Percentiles rank a stretch among this genome's conserved stretches.
Evolutionary conservation across 2,113 vertebrate genomes (phyloP).

Genomic region (Cyanoliseus patagonus): DNA sequence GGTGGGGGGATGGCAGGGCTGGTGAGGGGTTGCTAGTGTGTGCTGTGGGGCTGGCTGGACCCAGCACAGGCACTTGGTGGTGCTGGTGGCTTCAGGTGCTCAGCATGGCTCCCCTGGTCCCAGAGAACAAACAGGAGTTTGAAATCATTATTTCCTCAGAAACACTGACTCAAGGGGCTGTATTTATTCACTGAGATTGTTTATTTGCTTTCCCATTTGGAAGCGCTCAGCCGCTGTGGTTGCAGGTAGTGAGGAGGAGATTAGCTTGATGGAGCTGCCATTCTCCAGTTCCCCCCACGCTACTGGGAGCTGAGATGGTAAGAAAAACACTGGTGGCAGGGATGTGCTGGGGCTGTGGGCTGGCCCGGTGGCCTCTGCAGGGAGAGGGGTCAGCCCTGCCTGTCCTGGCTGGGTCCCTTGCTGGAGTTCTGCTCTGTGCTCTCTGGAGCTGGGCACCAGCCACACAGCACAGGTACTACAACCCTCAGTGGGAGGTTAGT

Average conservation of each 20-base stretch:
- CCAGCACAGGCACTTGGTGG: accelerated
- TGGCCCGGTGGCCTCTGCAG: background rate
- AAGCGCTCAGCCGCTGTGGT: background rate
- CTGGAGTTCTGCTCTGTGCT: background rate
- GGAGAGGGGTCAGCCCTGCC: background rate
- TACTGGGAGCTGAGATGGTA: background rate
- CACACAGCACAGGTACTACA: accelerated
- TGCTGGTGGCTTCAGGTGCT: background rate
- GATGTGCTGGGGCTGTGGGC: background rate
- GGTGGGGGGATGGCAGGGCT: background rate
- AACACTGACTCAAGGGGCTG: accelerated
- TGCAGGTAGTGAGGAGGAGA: background rate
- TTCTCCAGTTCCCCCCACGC: background rate
- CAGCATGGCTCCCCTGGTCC: accelerated
- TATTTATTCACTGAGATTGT: background rate
- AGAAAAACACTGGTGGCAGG: background rate
- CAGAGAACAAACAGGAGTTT: background rate
- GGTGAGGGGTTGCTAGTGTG: background rate
- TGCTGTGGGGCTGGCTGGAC: accelerated
- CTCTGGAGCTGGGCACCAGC: background rate
- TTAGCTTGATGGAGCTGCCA: background rate
- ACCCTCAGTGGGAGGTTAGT: background rate
- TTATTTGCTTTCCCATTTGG: background rate
- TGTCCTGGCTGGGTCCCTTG: background rate
- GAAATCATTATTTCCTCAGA: accelerated